Evolutionary conservation across 2,113 vertebrate genomes (phyloP).

Genomic region (Sterrhoptilus dennistouni): DNA sequence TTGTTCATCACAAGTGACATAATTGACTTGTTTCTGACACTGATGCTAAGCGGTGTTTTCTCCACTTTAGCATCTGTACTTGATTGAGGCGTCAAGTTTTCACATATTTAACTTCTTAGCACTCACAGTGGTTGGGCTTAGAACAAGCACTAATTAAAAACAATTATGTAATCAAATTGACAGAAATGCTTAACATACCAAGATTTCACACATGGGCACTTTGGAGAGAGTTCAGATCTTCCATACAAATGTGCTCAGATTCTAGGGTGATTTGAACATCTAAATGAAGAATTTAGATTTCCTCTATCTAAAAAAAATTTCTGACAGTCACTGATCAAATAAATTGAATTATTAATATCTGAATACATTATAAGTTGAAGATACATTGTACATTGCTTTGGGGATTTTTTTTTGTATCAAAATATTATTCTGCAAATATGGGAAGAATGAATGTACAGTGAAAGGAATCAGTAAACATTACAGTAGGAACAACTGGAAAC

Average conservation of each 20-base stretch:
- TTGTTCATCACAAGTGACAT: not conserved
- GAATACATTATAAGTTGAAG: not conserved
- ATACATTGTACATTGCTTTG: not conserved
- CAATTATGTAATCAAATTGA: not conserved
- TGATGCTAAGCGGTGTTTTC: not conserved
- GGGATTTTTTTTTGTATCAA: not conserved
- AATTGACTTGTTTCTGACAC: not conserved
- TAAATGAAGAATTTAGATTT: not conserved
- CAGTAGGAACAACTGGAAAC: not conserved
- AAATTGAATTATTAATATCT: not conserved
- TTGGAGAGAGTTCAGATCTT: not conserved
- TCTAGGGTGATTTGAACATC: not conserved
- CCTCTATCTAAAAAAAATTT: not conserved
- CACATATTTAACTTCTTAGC: not conserved
- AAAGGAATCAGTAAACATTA: not conserved
- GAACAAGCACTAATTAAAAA: constrained; percentile 7
- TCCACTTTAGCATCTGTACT: not conserved
- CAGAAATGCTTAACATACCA: not conserved
- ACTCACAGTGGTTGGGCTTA: not conserved
- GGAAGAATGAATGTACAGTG: not conserved
- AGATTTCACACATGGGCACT: not conserved
- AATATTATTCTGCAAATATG: not conserved
- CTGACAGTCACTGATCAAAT: not conserved
- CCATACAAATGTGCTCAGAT: not conserved
- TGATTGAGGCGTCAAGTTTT: not conserved